Percentiles rank a stretch among this genome's conserved stretches.
Evolutionary conservation across 2,113 vertebrate species (phyloP).

Genomic region (Nipponia nippon): DNA sequence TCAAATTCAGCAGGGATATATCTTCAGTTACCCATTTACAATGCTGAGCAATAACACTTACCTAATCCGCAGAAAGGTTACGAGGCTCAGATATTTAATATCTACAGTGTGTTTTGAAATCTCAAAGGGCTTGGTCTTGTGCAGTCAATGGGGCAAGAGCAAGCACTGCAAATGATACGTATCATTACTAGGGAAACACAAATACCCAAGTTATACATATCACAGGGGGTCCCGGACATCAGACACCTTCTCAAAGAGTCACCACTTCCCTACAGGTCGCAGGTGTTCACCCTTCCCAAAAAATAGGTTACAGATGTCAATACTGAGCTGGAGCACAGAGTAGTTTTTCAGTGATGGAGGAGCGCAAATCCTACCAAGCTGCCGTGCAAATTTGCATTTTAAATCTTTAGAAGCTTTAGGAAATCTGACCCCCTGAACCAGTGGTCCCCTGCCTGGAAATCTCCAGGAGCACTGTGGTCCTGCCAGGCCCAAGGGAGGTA

Average conservation of each 20-base stretch:
- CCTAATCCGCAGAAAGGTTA: slow-evolving; percentile 24
- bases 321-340: neutral
- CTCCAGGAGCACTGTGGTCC: neutral
- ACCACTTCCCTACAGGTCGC: neutral
- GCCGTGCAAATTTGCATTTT: neutral
- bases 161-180: neutral
- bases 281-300: neutral
- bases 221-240: neutral
- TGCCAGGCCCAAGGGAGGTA: rapidly evolving
- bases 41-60: neutral
- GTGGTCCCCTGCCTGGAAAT: neutral
- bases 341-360: neutral
- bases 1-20: neutral
- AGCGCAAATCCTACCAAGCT: neutral
- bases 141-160: neutral
- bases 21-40: neutral
- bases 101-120: slow-evolving; percentile 35
- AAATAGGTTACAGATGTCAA: neutral
- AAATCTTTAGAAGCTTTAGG: neutral
- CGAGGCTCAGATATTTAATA: slow-evolving; percentile 8
- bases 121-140: neutral
- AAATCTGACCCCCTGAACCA: neutral
- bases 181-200: slow-evolving; percentile 7
- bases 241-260: neutral
- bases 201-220: neutral